Conservation (phyloP, 2,888 invertebrate species). For the Meganola albula region DNA sequence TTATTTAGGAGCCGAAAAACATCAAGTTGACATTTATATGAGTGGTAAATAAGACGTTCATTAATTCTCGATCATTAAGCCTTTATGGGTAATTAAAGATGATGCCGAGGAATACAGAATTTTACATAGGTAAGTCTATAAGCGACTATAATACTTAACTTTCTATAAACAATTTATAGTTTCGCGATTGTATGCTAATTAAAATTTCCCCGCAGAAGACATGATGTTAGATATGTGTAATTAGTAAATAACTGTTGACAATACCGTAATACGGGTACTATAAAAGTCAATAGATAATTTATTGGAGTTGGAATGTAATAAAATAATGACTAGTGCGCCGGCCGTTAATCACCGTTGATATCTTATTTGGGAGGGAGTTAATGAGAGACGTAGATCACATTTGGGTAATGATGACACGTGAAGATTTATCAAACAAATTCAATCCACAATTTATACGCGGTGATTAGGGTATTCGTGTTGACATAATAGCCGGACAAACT, state of each 20-base stretch:
- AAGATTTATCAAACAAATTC: conserved; percentile 72
- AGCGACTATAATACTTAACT: conserved; percentile 23
- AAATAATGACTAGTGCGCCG: conserved; percentile 59
- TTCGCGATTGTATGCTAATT: conserved; percentile 43
- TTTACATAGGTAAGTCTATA: conserved; percentile 18
- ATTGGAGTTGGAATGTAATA: conserved; percentile 66
- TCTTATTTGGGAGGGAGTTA: conserved; percentile 71
- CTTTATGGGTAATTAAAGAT: conserved; percentile 24
- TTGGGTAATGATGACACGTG: conserved; percentile 65
- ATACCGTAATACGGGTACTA: conserved; percentile 44
- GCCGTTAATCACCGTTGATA: conserved; percentile 66
- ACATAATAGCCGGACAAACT: conserved; percentile 66
- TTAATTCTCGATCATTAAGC: conserved; percentile 44
- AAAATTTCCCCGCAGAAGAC: conserved; percentile 36
- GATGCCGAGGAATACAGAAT: conserved; percentile 11
- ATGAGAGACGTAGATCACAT: conserved; percentile 72
- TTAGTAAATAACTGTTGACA: conserved; percentile 39
- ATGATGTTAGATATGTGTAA: conserved; percentile 25
- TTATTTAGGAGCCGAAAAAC: conserved; percentile 48
- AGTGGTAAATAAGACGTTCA: conserved; percentile 37
- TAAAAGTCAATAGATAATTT: conserved; percentile 52
- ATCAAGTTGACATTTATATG: conserved; percentile 41
- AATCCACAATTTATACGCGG: conserved; percentile 64
- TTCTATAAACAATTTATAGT: conserved; percentile 29
- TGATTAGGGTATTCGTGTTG: conserved; percentile 70